A percentile compares a stretch with the other conserved stretches of the same genome.
These are phyloP conservation scores for Drosophila koepferae DNA, from an alignment of 2,888 invertebrate species.

Conservation along the genomic window DNA sequence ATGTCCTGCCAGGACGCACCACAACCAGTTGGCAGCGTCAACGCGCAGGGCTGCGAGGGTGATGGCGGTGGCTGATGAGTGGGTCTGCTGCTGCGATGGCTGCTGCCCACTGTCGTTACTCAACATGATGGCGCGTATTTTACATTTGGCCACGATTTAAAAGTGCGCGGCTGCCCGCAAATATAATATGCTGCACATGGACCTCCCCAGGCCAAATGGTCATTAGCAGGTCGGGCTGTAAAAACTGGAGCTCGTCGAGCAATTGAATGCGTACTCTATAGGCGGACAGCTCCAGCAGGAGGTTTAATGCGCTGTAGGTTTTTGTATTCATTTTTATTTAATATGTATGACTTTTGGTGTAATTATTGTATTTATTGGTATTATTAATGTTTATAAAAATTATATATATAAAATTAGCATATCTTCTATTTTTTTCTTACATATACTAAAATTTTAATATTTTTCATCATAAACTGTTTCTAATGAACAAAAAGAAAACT, in stretches of 20 bases:
- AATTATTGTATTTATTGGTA: neutral
- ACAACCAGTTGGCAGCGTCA: constrained; percentile 3
- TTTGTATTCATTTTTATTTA: neutral
- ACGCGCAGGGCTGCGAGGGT: neutral
- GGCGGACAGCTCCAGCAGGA: too few relatives aligned
- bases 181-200: constrained; percentile 56
- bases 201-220: constrained; percentile 10
- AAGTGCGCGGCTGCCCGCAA: constrained; percentile 73
- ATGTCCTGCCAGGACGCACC: constrained; percentile 22
- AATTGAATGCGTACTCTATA: constrained; percentile 3
- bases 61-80: accelerated
- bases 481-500: too few relatives aligned
- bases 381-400: neutral
- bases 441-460: too few relatives aligned
- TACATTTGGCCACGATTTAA: constrained; percentile 70
- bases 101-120: constrained; percentile 40
- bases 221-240: constrained; percentile 23
- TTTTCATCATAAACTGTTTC: too few relatives aligned
- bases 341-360: neutral
- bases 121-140: constrained; percentile 72
- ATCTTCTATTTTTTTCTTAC: neutral
- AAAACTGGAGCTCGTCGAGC: neutral
- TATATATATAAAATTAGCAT: neutral
- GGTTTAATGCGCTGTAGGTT: neutral
- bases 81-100: neutral